Evolutionary conservation across 2,797 vertebrate species (phyloP).

Genomic region (Leptodactylus fallax): DNA sequence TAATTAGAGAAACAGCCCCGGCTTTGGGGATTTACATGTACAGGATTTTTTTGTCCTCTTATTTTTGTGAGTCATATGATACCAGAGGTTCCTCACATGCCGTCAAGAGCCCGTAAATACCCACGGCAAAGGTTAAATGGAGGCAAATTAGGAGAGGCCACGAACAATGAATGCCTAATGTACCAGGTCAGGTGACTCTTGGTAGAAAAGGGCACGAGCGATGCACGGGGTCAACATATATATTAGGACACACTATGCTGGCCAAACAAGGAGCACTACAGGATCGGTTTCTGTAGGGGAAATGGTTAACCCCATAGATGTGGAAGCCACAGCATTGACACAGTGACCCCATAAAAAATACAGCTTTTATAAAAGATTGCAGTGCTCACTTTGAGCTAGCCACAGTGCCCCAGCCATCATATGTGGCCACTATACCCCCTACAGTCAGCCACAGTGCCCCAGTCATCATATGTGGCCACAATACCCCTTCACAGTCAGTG

Average conservation of each 20-base stretch:
- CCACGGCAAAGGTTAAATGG: neutral
- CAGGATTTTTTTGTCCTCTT: slow-evolving; percentile 7
- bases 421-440: neutral
- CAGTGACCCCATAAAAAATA: neutral
- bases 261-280: too few relatives aligned
- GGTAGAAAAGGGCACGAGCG: too few relatives aligned
- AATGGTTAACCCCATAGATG: neutral
- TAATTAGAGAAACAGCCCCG: slow-evolving; percentile 28
- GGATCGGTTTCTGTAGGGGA: neutral
- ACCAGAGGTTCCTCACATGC: slow-evolving; percentile 41
- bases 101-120: neutral
- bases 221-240: too few relatives aligned
- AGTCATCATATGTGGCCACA: neutral
- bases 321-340: neutral
- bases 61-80: slow-evolving; percentile 28
- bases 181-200: neutral
- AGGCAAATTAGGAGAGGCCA: slow-evolving; percentile 21
- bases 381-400: too few relatives aligned
- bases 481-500: neutral
- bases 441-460: neutral
- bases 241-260: neutral
- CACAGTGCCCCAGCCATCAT: neutral
- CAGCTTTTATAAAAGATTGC: too few relatives aligned
- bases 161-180: neutral
- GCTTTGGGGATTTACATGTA: slow-evolving; percentile 18